A percentile compares a stretch with the other conserved stretches of the same genome.
phyloP scores from a whole-genome alignment of 2,113 vertebrate species.

The Melanocharis versteri region DNA sequence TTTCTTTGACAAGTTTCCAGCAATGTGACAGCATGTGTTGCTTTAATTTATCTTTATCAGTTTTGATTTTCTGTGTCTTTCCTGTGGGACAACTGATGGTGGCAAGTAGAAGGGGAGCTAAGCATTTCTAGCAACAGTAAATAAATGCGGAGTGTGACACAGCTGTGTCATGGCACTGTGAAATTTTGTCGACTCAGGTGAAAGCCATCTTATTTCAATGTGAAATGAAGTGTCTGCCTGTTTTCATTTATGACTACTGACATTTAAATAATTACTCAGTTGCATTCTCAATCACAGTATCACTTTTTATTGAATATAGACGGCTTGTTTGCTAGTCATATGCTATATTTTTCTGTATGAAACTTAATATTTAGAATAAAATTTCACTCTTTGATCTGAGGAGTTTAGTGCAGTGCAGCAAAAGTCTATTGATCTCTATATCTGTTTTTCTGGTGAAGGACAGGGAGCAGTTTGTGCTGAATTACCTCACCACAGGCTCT shows the following conservation, averaged over 20 bases:
- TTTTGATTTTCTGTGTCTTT: slow-evolving; percentile 38
- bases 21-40: neutral
- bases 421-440: neutral
- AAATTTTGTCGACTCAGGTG: neutral
- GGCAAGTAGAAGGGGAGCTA: neutral
- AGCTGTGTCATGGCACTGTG: slow-evolving; percentile 15
- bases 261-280: neutral
- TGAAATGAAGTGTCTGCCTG: neutral
- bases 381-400: neutral
- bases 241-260: slow-evolving; percentile 16
- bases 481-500: neutral
- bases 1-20: slow-evolving; percentile 20
- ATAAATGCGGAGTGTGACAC: neutral
- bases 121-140: slow-evolving; percentile 31
- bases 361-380: neutral
- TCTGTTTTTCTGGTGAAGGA: neutral
- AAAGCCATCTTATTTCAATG: neutral
- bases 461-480: neutral
- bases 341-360: neutral
- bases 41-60: slow-evolving; percentile 29
- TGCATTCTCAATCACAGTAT: neutral
- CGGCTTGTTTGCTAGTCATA: neutral
- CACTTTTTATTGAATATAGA: neutral
- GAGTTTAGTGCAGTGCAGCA: neutral
- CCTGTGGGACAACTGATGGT: neutral